Conservation (phyloP, 2,113 vertebrate genomes). For the Climacteris rufus region DNA sequence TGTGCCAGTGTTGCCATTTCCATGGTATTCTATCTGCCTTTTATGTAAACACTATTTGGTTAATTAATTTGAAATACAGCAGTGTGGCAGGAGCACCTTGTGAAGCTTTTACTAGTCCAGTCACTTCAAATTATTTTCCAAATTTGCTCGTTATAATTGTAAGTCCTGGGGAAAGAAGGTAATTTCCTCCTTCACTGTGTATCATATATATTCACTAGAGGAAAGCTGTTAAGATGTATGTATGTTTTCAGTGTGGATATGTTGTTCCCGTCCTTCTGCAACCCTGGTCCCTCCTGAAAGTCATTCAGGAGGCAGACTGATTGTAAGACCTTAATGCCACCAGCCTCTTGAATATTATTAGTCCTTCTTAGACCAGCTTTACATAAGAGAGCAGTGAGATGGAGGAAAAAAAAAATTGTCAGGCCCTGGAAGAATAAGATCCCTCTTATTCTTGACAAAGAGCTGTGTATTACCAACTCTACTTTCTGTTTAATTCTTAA, state of each 20-base stretch:
- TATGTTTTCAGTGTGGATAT: neutral
- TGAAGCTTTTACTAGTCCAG: neutral
- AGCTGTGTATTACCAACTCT: neutral
- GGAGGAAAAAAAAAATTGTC: neutral
- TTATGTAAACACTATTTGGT: neutral
- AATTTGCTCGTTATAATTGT: neutral
- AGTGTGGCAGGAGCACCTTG: neutral
- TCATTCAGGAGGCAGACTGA: neutral
- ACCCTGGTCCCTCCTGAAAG: neutral
- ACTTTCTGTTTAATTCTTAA: neutral
- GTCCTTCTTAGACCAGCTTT: neutral
- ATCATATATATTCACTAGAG: neutral
- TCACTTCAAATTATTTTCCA: neutral
- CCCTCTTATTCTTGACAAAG: neutral
- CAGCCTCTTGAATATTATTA: neutral
- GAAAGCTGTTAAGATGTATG: neutral
- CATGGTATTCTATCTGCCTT: neutral
- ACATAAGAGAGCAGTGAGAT: neutral
- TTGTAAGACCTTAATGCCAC: neutral
- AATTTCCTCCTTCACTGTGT: rapidly evolving
- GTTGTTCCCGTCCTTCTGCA: neutral
- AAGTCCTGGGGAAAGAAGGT: neutral
- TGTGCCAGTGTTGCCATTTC: neutral
- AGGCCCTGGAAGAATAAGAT: neutral
- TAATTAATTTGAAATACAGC: neutral